Evolutionary conservation across 2,888 invertebrate species (phyloP), one percentile per base, ranked within the genome.

Genomic region (Raillietiella orientalis): DNA sequence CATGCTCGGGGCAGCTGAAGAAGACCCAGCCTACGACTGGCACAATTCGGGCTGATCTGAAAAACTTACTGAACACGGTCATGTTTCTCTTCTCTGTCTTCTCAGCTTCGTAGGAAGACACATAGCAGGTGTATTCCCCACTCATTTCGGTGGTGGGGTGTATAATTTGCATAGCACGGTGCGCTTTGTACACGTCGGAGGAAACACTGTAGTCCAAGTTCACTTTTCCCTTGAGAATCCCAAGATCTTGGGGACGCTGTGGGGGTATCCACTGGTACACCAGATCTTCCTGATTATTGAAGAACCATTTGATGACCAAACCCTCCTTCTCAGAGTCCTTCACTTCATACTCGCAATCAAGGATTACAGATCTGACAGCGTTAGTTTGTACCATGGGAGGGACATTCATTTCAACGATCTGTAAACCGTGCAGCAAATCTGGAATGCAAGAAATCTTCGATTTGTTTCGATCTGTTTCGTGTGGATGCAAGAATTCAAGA

Each of bases 261-360:
- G 31, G 61, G 2, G 63, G 62, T 31, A 70, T 69, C 69, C 70
- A 71, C 42, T 70, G 69, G 44, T 70, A 71, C n/a, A 70, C 62
- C 1, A 60, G 56, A 25, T 59, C 55, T 0, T 55, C 52, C 32
- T 53, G 55, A 37, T 62, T 58, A 43, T 58, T 59, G 38, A 57
- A 55, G 40, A 59, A 66, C 70, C 71, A 70, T 42, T 69, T 67
- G 5, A 70, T 61, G 3, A 67, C 66, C 12, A 71, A 46, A 1
- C 64, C 64, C 0, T 56, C 53, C 33, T 62, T 42, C 25, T 41
- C 36, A 8, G 30, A 34, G 17, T 34, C 41, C 32, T 42, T 61
- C 10, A 61, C 47, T 34, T 49, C 45, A 39, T 63, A 70, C 37
- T 66, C 62, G 38, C 70, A 71, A 43, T 71, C 70, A 31, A 71